phyloP scores from a whole-genome alignment of 2,113 vertebrate genomes.

The Syngnathus scovelli region DNA sequence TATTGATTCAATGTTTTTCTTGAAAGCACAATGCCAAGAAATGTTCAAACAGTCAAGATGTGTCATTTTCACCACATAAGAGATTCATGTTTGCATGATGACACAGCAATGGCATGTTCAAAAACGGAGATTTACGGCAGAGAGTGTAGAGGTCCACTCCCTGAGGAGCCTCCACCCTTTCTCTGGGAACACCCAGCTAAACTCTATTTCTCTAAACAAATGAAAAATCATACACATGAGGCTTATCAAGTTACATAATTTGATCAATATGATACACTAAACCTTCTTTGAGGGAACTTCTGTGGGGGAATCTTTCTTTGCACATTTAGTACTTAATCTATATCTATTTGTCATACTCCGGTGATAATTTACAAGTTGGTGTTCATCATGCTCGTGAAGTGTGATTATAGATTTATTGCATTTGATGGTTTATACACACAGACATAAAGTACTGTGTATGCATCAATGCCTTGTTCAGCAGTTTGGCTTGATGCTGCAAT shows the following conservation, averaged over 20 bases:
- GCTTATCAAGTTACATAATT: background rate
- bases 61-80: slow-evolving; percentile 5
- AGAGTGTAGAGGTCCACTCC: background rate
- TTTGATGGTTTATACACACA: no score
- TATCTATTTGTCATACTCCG: background rate
- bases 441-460: no score
- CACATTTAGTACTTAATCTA: background rate
- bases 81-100: slow-evolving; percentile 12
- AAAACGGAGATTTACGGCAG: slow-evolving; percentile 26
- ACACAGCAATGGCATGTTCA: slow-evolving; percentile 13
- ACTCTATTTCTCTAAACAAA: background rate
- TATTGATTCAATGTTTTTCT: slow-evolving; percentile 11
- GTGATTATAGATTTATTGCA: background rate
- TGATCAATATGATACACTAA: background rate
- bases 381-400: background rate
- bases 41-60: background rate
- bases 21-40: background rate
- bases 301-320: background rate
- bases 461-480: no score
- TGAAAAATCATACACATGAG: background rate
- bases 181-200: background rate
- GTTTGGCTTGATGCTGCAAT: no score
- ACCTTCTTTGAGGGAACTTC: background rate
- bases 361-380: background rate
- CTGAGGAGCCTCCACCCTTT: slow-evolving; percentile 11